Conservation (phyloP, 2,113 vertebrate genomes). For the Platichthys stellatus region DNA sequence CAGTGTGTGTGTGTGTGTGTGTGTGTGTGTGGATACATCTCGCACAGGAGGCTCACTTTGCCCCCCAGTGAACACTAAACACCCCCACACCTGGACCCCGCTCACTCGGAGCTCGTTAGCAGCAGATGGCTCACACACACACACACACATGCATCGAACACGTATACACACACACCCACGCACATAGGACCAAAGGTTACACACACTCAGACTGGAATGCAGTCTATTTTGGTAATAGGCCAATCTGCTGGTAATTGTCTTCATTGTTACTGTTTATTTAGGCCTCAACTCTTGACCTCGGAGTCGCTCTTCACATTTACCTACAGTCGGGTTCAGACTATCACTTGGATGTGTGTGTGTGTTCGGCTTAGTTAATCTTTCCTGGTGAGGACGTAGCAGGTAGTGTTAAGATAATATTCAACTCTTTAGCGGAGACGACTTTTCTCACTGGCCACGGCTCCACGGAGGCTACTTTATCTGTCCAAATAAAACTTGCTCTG, state of each 20-base stretch:
- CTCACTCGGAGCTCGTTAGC: slow-evolving; percentile 70
- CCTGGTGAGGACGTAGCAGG: slow-evolving; percentile 11
- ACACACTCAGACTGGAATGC: slow-evolving; percentile 65
- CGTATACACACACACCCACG: slow-evolving; percentile 10
- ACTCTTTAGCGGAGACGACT: too few relatives aligned
- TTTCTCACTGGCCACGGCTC: background rate
- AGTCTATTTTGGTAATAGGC: slow-evolving; percentile 67
- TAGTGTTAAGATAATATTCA: background rate
- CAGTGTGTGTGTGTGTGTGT: background rate
- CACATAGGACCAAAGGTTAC: slow-evolving; percentile 18
- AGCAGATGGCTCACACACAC: slow-evolving; percentile 63
- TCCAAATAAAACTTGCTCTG: background rate
- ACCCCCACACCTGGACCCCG: slow-evolving; percentile 71
- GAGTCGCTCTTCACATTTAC: slow-evolving; percentile 38
- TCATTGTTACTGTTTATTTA: slow-evolving; percentile 67
- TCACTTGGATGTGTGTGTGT: background rate
- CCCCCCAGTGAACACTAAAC: slow-evolving; percentile 67
- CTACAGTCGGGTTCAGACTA: slow-evolving; percentile 21
- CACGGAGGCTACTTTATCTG: background rate
- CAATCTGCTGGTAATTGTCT: slow-evolving; percentile 74
- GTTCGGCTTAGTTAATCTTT: slow-evolving; percentile 2
- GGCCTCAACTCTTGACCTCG: slow-evolving; percentile 63
- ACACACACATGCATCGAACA: background rate
- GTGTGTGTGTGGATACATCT: slow-evolving; percentile 22
- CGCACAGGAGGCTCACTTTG: slow-evolving; percentile 60